Evolutionary conservation across 2,113 vertebrate species (phyloP).

Genomic region (Nothobranchius kuhntae): DNA sequence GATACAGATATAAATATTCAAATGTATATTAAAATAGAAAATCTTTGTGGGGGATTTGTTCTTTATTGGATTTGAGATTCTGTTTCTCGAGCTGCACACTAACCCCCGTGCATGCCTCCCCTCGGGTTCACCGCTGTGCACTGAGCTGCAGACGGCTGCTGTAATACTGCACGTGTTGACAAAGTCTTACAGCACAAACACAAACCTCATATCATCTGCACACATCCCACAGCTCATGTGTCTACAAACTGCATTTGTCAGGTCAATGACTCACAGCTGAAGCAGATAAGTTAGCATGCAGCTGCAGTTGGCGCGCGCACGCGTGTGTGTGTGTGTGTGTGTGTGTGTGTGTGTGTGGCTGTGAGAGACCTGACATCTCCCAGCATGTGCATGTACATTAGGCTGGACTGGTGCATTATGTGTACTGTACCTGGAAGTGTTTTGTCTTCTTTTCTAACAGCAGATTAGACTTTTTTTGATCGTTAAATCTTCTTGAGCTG

Average conservation of each 20-base stretch:
- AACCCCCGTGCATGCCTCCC: conserved; percentile 22
- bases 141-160: conserved; percentile 41
- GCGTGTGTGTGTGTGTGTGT: conserved; percentile 1
- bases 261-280: conserved; percentile 40
- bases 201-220: conserved; percentile 44
- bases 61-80: conserved; percentile 33
- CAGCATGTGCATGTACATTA: conserved; percentile 1
- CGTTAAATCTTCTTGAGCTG: conserved; percentile 54
- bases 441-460: conserved; percentile 20
- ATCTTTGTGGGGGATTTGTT: conserved; percentile 27
- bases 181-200: conserved; percentile 56
- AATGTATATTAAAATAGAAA: neutral
- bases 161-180: conserved; percentile 59
- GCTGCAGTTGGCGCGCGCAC: conserved; percentile 3
- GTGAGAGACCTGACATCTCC: neutral
- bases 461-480: conserved; percentile 18
- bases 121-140: conserved; percentile 24
- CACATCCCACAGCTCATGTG: conserved; percentile 29
- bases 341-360: neutral
- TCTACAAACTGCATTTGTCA: conserved; percentile 43
- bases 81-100: conserved; percentile 43
- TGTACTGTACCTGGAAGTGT: neutral
- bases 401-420: neutral
- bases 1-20: conserved; percentile 2
- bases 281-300: conserved; percentile 17